phyloP scores from a whole-genome alignment of 2,888 invertebrate genomes.

The Rhingia rostrata region DNA sequence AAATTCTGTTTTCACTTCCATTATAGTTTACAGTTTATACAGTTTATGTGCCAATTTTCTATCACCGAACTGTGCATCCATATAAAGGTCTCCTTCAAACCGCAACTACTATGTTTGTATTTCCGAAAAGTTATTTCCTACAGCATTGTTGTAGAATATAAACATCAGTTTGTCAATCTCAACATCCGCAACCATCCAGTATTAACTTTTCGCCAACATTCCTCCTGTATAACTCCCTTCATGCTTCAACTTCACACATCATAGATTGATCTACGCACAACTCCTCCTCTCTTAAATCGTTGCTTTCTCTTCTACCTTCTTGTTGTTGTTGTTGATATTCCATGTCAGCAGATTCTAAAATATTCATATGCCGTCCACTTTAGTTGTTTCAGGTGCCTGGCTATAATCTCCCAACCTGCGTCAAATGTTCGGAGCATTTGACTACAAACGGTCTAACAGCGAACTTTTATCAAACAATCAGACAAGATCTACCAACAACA shows the following conservation, averaged over 20 bases:
- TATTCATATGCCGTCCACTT: conserved; percentile 52
- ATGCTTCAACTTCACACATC: background rate
- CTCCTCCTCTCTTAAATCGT: conserved; percentile 48
- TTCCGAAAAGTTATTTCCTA: no score
- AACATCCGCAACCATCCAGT: no score
- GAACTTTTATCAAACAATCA: conserved; percentile 81
- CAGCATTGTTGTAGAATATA: no score
- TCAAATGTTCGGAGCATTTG: conserved; percentile 83
- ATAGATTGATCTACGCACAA: conserved; percentile 58
- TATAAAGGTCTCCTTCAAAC: no score
- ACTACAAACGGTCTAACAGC: conserved; percentile 79
- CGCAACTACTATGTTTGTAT: no score
- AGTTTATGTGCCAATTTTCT: no score
- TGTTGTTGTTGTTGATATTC: conserved; percentile 20
- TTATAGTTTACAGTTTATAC: no score
- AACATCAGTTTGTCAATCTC: no score
- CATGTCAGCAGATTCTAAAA: conserved; percentile 20
- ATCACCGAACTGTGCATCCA: no score
- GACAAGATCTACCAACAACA: conserved; percentile 77
- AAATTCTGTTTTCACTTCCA: no score
- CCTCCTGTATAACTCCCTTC: background rate
- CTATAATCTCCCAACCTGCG: conserved; percentile 83
- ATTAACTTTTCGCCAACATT: no score
- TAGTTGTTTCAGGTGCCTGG: conserved; percentile 83
- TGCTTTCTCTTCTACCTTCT: conserved; percentile 48